Conservation (phyloP, 2,113 vertebrate genomes). For the Dinomys branickii region DNA sequence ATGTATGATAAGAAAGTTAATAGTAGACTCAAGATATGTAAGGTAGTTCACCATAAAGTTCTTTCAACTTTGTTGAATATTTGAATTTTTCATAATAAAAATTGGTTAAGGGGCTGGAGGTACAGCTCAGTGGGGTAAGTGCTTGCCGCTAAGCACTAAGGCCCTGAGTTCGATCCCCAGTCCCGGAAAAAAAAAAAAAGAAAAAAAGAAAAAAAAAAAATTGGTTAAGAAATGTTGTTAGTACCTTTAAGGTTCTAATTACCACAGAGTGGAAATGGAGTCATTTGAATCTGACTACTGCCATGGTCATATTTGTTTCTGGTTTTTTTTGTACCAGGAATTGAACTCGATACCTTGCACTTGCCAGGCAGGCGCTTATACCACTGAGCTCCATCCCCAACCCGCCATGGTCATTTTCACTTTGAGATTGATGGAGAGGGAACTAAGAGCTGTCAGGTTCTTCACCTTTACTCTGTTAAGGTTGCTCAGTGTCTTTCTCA, state of each 20-base stretch:
- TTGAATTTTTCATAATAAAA: conserved; percentile 13
- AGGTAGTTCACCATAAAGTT: conserved; percentile 4
- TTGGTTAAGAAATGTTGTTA: too few species aligned
- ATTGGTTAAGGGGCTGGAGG: too few species aligned
- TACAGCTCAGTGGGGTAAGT: too few species aligned
- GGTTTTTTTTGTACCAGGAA: too few species aligned
- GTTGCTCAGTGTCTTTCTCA: not conserved
- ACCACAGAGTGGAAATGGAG: not conserved
- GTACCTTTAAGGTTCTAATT: not conserved
- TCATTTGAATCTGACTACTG: not conserved
- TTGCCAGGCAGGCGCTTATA: too few species aligned
- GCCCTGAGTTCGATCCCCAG: too few species aligned
- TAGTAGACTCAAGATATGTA: not conserved
- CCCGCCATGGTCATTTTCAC: too few species aligned
- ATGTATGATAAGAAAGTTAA: not conserved
- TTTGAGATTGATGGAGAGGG: not conserved
- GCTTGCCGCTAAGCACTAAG: too few species aligned
- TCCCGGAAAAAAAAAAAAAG: too few species aligned
- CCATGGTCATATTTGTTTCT: not conserved
- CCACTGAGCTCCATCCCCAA: too few species aligned
- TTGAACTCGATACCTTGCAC: too few species aligned
- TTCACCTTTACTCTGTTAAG: not conserved
- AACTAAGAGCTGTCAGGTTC: not conserved
- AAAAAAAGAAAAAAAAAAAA: too few species aligned
- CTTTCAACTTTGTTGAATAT: conserved; percentile 5